These are phyloP conservation scores for Drosophila mimetica DNA, from an alignment of 2,888 invertebrate genomes.

Conservation along the genomic window DNA sequence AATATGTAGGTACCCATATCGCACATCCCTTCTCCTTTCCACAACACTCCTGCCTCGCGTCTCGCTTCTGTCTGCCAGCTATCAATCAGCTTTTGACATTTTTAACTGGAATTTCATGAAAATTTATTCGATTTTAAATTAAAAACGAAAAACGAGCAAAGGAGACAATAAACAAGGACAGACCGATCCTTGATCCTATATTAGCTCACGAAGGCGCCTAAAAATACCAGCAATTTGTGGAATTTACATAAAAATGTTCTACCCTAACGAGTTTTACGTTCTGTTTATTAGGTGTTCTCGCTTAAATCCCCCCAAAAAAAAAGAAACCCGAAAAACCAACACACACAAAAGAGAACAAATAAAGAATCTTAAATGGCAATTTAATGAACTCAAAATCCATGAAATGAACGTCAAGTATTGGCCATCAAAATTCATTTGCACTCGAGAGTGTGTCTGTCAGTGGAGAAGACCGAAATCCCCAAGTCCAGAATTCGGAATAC, in stretches of 20 bases:
- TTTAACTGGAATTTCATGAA: slow-evolving; percentile 81
- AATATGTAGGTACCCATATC: background rate
- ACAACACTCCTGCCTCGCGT: slow-evolving; percentile 7
- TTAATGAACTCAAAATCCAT: slow-evolving; percentile 80
- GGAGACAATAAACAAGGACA: slow-evolving; percentile 7
- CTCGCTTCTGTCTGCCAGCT: slow-evolving; percentile 65
- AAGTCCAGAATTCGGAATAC: slow-evolving; percentile 1
- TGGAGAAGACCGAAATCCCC: slow-evolving; percentile 16
- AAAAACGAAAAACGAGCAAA: slow-evolving; percentile 49
- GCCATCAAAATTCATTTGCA: slow-evolving; percentile 79
- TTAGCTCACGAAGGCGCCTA: slow-evolving; percentile 56
- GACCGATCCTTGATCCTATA: slow-evolving; percentile 54
- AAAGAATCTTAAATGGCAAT: slow-evolving; percentile 75
- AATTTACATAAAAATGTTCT: slow-evolving; percentile 76
- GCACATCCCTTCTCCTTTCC: slow-evolving; percentile 6
- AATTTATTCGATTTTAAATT: slow-evolving; percentile 81
- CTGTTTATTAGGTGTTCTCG: slow-evolving; percentile 57
- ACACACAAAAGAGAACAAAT: slow-evolving; percentile 64
- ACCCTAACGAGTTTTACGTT: slow-evolving; percentile 57
- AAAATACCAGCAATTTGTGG: slow-evolving; percentile 64
- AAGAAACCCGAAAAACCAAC: slow-evolving; percentile 11
- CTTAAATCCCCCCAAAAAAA: slow-evolving; percentile 18
- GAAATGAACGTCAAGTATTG: slow-evolving; percentile 70
- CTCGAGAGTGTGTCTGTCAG: slow-evolving; percentile 58
- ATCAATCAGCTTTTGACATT: slow-evolving; percentile 82